phyloP scores from a whole-genome alignment of 2,797 vertebrate species.

The Tragelaphus oryx region DNA sequence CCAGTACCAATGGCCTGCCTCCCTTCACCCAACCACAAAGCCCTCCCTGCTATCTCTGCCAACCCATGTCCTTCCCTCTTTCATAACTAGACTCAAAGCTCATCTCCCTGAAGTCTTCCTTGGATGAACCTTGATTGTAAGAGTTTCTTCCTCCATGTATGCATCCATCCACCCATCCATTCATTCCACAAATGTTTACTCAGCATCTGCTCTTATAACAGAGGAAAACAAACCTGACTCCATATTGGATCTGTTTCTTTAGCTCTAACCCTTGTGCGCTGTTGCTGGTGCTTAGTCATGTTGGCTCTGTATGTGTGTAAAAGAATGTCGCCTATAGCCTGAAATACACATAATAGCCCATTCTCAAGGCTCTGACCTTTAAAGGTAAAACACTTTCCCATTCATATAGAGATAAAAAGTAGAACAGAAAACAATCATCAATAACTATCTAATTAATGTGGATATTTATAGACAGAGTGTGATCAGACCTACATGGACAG shows the following conservation, averaged over 20 bases:
- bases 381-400: not conserved
- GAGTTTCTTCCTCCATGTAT: not conserved
- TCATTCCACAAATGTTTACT: not conserved
- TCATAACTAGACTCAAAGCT: not conserved
- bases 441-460: not conserved
- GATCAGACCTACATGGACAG: not conserved
- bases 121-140: not conserved
- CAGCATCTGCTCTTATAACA: not conserved
- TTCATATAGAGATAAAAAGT: not conserved
- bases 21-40: not conserved
- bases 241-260: not conserved
- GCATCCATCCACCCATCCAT: not conserved
- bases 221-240: not conserved
- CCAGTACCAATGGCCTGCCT: not conserved
- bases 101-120: not conserved
- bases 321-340: not conserved
- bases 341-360: not conserved
- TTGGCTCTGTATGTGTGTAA: no score
- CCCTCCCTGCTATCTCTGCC: not conserved
- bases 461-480: not conserved
- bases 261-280: not conserved
- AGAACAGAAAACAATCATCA: not conserved
- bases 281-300: not conserved
- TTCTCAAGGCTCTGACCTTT: not conserved
- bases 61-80: not conserved